These are phyloP conservation scores for Passer domesticus DNA, from an alignment of 2,113 vertebrate genomes.

Conservation along the genomic window DNA sequence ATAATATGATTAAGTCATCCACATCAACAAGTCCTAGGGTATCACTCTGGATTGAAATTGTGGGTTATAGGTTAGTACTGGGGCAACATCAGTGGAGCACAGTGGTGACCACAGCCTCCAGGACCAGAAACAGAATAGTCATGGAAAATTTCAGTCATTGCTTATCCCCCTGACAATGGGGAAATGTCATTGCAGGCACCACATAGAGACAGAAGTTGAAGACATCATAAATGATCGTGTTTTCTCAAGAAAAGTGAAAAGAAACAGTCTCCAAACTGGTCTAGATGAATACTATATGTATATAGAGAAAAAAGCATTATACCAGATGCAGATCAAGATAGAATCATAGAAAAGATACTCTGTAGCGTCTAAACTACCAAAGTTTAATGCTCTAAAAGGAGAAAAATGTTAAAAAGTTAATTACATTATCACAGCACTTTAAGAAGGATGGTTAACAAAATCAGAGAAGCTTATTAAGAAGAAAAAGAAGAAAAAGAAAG, in stretches of 20 bases:
- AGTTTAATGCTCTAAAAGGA: background rate
- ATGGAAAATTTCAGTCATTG: background rate
- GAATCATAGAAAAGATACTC: background rate
- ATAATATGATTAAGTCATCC: background rate
- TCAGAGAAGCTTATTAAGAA: background rate
- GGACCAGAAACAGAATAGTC: background rate
- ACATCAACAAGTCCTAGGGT: background rate
- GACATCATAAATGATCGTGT: background rate
- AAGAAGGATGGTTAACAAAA: background rate
- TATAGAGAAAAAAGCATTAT: background rate
- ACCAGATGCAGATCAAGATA: background rate
- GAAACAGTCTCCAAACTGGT: background rate
- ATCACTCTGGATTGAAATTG: background rate
- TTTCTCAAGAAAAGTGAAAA: background rate
- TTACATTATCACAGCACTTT: background rate
- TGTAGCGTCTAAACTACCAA: background rate
- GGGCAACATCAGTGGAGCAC: background rate
- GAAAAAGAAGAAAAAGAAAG: fast-evolving
- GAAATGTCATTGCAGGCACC: background rate
- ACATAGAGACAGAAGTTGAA: background rate
- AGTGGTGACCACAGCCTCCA: background rate
- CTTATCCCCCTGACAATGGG: background rate
- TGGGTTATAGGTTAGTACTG: background rate
- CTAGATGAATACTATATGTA: background rate
- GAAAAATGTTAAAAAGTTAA: background rate